A percentile compares a stretch with the other conserved stretches of the same genome.
These are phyloP conservation scores for Acrobasis suavella DNA, from an alignment of 2,888 invertebrate genomes.

Conservation along the genomic window DNA sequence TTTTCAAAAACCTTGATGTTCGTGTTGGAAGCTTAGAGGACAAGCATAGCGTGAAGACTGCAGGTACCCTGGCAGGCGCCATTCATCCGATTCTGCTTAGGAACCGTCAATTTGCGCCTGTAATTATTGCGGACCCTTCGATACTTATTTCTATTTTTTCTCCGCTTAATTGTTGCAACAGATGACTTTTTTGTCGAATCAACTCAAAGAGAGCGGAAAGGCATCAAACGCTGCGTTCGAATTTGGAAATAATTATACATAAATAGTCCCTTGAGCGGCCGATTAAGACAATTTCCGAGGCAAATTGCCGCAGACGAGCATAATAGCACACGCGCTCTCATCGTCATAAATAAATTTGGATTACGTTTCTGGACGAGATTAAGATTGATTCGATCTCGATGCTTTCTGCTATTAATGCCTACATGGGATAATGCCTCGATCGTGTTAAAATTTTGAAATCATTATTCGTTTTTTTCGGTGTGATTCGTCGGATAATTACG, in stretches of 20 bases:
- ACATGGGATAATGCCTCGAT: slow-evolving; percentile 68
- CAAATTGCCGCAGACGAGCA: slow-evolving; percentile 82
- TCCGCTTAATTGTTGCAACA: slow-evolving; percentile 80
- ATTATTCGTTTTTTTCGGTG: slow-evolving; percentile 71
- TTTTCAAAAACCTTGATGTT: slow-evolving; percentile 20
- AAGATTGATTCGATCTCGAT: slow-evolving; percentile 81
- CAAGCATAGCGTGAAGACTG: slow-evolving; percentile 62
- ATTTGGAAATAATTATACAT: slow-evolving; percentile 83
- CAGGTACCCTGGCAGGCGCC: slow-evolving; percentile 77
- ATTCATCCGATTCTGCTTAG: slow-evolving; percentile 64
- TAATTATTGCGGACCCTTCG: slow-evolving; percentile 83
- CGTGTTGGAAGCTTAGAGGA: slow-evolving; percentile 41
- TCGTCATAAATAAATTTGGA: slow-evolving; percentile 82
- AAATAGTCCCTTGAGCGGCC: slow-evolving; percentile 83
- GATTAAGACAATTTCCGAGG: slow-evolving; percentile 83
- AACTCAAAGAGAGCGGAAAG: slow-evolving; percentile 82
- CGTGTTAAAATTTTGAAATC: slow-evolving; percentile 77
- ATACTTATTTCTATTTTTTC: slow-evolving; percentile 82
- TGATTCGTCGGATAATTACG: slow-evolving; percentile 78
- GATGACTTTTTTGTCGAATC: slow-evolving; percentile 82
- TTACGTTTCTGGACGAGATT: slow-evolving; percentile 81
- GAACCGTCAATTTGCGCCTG: slow-evolving; percentile 81
- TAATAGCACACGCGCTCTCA: slow-evolving; percentile 80
- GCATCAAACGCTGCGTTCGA: slow-evolving; percentile 81
- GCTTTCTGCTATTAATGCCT: slow-evolving; percentile 78